Base-by-base conservation (phyloP, 2,888 invertebrate genomes). In the Parthenolecanium corni region DNA sequence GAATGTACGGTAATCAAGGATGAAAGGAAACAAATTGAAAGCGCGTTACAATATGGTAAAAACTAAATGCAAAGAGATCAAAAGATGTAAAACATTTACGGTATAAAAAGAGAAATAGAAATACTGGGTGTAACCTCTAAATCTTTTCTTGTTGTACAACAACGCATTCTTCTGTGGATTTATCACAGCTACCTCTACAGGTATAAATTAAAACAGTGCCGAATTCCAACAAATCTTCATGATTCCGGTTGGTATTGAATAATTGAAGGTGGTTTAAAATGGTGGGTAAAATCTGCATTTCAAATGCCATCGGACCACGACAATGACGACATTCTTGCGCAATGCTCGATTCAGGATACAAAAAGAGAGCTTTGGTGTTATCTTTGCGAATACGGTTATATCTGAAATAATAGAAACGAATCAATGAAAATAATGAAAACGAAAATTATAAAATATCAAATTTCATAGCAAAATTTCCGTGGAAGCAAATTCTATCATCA, bases 131-230 rank as follows among this genome's bases (percentile, higher is more conserved):
- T 31, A n/a, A n/a, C n/a, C 31, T 44, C 21, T 36, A 68, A 40
- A 68, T 63, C 58, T 66, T 67, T 75, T 91, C 90, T 6, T 82
- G 80, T 76, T 91, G 90, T 68, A 90, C 81, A 64, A 89, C 73
- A 16, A 88, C 80, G 64, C 79, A 78, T 75, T 91, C 91, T 67
- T 80, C 79, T 63, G 83, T 80, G 68, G 80, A 77, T 44, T 77
- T 78, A 68, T 85, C 84, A 74, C 93, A 93, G 71, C 89, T 91
- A 69, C 81, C 80, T 42, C 80, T 76, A 72, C 93, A 94, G 1
- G 91, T 87, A 72, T 84, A 92, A 16, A 92, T 76, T 14, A 91
- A 75, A 2, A 90, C 84, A n/a, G 89, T 90, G 9, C 92, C 88
- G 73, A 87, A 92, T 73, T 93, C 92, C 44, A 89, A 74, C n/a